Evolutionary conservation across 1,140 invertebrate genomes (phyloP).

Genomic region (Ruditapes philippinarum): DNA sequence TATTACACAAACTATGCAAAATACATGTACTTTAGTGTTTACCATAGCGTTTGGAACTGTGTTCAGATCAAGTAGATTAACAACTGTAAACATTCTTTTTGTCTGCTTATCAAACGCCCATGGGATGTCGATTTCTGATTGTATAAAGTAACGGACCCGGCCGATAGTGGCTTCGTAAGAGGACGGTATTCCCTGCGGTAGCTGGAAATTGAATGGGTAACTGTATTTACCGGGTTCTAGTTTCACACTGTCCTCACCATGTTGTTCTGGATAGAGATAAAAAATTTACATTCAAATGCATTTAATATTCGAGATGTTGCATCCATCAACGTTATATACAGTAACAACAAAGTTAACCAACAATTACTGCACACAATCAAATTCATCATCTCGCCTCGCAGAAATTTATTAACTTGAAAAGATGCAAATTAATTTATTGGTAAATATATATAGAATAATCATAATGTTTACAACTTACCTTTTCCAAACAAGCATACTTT

Average conservation of each 20-base stretch:
- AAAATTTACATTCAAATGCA: neutral
- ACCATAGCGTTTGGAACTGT: slow-evolving; percentile 59
- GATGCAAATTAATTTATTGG: no score
- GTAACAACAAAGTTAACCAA: no score
- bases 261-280: neutral
- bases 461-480: neutral
- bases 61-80: slow-evolving; percentile 78
- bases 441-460: no score
- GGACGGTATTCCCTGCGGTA: slow-evolving; percentile 86
- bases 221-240: slow-evolving; percentile 76
- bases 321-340: no score
- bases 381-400: no score
- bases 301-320: no score
- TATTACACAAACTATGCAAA: no score
- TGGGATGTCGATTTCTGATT: slow-evolving; percentile 83
- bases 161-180: slow-evolving; percentile 86
- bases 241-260: neutral
- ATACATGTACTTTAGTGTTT: neutral
- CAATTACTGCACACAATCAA: no score
- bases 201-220: slow-evolving; percentile 86
- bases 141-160: slow-evolving; percentile 85
- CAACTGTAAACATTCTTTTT: slow-evolving; percentile 75
- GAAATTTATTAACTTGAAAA: no score
- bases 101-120: slow-evolving; percentile 79
- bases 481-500: slow-evolving; percentile 21